Evolutionary conservation across 2,113 vertebrate species (phyloP).

Genomic region (Brachyhypopomus occidentalis): DNA sequence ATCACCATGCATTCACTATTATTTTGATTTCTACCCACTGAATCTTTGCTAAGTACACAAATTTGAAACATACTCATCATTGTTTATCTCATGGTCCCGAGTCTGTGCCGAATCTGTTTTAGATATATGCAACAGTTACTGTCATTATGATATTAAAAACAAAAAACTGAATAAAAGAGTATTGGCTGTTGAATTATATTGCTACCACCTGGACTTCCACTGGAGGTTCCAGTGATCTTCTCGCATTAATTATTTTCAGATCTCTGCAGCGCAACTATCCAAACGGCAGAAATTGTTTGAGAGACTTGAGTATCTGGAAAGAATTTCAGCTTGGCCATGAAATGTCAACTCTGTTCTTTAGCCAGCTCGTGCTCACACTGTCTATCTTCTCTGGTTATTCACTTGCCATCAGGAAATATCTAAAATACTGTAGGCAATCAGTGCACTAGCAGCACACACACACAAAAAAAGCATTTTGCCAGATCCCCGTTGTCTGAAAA

Average conservation of each 20-base stretch:
- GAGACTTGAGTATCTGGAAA: slow-evolving; percentile 60
- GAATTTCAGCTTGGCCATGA: slow-evolving; percentile 64
- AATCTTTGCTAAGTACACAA: background rate
- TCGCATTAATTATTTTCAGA: slow-evolving; percentile 66
- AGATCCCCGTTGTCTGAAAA: background rate
- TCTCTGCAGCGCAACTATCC: slow-evolving; percentile 45
- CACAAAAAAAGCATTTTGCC: slow-evolving; percentile 27
- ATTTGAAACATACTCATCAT: too few species aligned
- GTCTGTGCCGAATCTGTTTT: slow-evolving; percentile 19
- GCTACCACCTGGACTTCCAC: slow-evolving; percentile 68
- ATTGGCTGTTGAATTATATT: slow-evolving; percentile 50
- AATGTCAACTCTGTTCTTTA: slow-evolving; percentile 54
- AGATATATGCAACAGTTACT: slow-evolving; percentile 49
- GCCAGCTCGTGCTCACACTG: slow-evolving; percentile 27
- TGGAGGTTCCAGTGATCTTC: slow-evolving; percentile 60
- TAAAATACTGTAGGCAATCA: slow-evolving; percentile 46
- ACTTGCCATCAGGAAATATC: slow-evolving; percentile 57
- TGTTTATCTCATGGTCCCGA: background rate
- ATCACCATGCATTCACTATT: background rate
- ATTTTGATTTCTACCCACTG: slow-evolving; percentile 2
- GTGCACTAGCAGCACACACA: slow-evolving; percentile 46
- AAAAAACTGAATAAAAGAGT: slow-evolving; percentile 39
- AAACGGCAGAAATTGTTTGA: slow-evolving; percentile 30
- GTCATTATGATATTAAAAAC: slow-evolving; percentile 48
- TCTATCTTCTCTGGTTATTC: slow-evolving; percentile 55